Conservation (phyloP, 2,888 invertebrate species). For the Campoplex nolae region DNA sequence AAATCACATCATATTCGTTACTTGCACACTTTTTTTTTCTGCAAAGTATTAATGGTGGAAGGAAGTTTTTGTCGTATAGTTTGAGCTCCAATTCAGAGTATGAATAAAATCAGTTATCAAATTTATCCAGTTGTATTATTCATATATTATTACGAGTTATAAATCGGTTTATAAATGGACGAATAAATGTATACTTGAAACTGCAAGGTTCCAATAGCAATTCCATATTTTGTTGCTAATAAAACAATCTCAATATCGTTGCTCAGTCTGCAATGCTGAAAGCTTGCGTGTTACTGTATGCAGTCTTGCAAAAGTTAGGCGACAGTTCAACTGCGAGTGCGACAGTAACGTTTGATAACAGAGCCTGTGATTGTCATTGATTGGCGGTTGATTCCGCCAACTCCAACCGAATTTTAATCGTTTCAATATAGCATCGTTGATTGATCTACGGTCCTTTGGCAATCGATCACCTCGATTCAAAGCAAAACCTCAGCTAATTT, state of each 20-base stretch:
- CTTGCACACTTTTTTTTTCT: not conserved
- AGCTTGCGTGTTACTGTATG: not conserved
- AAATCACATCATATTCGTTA: not conserved
- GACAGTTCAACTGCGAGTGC: not conserved
- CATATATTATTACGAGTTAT: not conserved
- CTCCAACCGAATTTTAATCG: not conserved
- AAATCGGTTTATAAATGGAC: not conserved
- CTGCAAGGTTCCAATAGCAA: not conserved
- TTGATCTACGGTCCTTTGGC: slow-evolving; percentile 11
- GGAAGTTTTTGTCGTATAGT: not conserved
- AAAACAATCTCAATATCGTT: not conserved
- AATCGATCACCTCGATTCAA: not conserved
- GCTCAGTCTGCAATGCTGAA: not conserved
- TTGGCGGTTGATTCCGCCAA: slow-evolving; percentile 19
- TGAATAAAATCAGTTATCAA: not conserved
- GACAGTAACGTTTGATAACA: slow-evolving; percentile 1
- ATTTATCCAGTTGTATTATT: not conserved
- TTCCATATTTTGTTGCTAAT: not conserved
- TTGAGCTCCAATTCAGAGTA: not conserved
- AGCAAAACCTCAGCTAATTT: not conserved
- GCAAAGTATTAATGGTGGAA: not conserved
- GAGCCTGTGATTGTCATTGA: slow-evolving; percentile 6
- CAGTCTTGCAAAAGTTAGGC: not conserved
- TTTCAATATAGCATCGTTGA: not conserved
- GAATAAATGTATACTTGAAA: not conserved